Evolutionary conservation across 64 coral and sea anemone genomes (phyloP).

Genomic region (Platygyra sinensis): DNA sequence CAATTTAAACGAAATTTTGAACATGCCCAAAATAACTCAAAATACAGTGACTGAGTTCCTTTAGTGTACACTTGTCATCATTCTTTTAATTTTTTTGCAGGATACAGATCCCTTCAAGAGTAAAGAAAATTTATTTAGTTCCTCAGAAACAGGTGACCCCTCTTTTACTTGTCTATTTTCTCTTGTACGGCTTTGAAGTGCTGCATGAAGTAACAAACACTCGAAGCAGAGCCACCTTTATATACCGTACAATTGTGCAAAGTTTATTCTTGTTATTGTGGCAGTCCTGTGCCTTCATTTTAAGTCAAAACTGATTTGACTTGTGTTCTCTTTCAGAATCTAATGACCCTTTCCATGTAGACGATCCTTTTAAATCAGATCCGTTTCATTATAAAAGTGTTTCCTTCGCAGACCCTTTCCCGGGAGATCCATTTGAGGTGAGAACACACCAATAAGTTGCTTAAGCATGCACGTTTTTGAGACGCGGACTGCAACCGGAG

Average conservation of each 20-base stretch:
- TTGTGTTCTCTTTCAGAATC: constrained; percentile 58
- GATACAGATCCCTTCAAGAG: constrained; percentile 96
- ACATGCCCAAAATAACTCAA: too few relatives aligned
- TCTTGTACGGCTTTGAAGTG: not conserved
- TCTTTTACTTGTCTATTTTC: not conserved
- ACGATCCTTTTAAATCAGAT: constrained; percentile 98
- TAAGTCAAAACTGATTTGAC: not conserved
- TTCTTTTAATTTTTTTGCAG: constrained; percentile 18
- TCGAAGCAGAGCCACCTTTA: too few relatives aligned
- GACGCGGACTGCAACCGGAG: too few relatives aligned
- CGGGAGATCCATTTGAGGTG: constrained; percentile 97
- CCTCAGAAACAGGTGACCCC: constrained; percentile 73
- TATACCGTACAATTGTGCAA: too few relatives aligned
- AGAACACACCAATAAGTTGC: not conserved
- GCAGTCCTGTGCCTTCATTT: not conserved
- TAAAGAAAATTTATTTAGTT: constrained; percentile 92
- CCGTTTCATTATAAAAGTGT: constrained; percentile 98
- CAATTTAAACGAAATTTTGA: too few relatives aligned
- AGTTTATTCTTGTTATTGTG: not conserved
- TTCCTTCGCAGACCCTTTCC: constrained; percentile 94
- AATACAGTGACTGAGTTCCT: too few relatives aligned
- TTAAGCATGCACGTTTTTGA: too few relatives aligned
- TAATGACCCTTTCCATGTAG: constrained; percentile 88
- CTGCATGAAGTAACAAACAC: too few relatives aligned
- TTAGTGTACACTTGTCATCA: too few relatives aligned